Percentiles rank a stretch among this genome's conserved stretches.
phyloP scores from a whole-genome alignment of 2,113 vertebrate genomes.

The Pantherophis guttatus region DNA sequence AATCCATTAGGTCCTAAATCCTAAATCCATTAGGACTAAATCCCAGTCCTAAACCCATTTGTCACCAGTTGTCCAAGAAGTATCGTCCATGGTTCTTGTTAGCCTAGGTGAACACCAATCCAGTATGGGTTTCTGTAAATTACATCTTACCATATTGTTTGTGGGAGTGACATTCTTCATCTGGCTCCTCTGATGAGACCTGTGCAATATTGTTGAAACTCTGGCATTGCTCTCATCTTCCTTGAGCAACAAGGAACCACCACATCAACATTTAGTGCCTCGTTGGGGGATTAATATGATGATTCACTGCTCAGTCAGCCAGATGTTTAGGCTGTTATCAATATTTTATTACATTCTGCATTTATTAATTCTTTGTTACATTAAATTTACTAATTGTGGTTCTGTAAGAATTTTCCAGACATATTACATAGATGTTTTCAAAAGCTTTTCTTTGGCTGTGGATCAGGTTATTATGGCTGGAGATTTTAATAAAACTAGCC shows the following conservation, averaged over 20 bases:
- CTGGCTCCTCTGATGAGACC: not conserved
- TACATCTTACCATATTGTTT: not conserved
- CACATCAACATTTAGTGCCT: not conserved
- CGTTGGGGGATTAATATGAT: not conserved
- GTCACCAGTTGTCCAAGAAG: not conserved
- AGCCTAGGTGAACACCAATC: not conserved
- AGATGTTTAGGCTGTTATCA: not conserved
- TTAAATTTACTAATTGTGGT: not conserved
- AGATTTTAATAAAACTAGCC: not conserved
- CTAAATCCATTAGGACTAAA: not conserved
- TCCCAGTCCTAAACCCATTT: not conserved
- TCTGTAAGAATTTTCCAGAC: not conserved
- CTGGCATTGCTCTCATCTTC: not conserved
- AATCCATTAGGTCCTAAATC: not conserved
- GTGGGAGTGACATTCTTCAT: not conserved
- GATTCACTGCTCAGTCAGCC: not conserved
- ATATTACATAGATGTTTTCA: not conserved
- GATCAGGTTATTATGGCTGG: not conserved
- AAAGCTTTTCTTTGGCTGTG: not conserved
- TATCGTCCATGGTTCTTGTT: not conserved
- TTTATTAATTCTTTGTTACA: not conserved
- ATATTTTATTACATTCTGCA: not conserved
- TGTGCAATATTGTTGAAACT: not conserved
- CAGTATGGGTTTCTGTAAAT: not conserved
- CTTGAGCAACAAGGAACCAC: not conserved